Evolutionary conservation across 2,797 vertebrate genomes (phyloP), one percentile per base, ranked within the genome.

Genomic region (Carapus acus): DNA sequence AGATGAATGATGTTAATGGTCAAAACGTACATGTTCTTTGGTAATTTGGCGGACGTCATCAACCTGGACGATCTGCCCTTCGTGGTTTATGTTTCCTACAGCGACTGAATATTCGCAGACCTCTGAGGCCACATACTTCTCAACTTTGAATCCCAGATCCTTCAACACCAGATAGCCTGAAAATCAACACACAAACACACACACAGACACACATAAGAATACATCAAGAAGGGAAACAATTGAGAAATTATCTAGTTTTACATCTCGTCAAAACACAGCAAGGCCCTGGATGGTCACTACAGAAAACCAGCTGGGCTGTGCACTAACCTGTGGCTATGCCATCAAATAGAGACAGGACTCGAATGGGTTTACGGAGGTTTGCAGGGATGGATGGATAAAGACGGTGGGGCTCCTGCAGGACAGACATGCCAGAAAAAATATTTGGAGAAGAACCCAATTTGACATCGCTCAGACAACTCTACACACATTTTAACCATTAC

Each of bases 291-390:
- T n/a, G n/a, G n/a, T n/a, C n/a, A n/a, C n/a, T n/a, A n/a, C n/a
- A n/a, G n/a, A n/a, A n/a, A n/a, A n/a, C 4, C 31, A 7, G 31
- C 31, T 2, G 6, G 6, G 18, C 7, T 7, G 23, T 21, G 9
- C 0, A 2, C 65, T 61, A 43, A 94, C 94, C 94, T 76, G 94
- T 93, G 0, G 88, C 86, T 2, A 97, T 92, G 42, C 94, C 94
- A 24, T 96, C 93, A 1, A 97, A 97, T 31, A 97, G 83, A 0
- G 94, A 95, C 15, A 97, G 86, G 13, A 97, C 94, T 62, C 90
- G 71, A 20, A 97, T 65, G 0, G 94, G 93, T 38, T 82, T 80
- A 53, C 93, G 88, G 44, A 79, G 82, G 1, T 80, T 85, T 9
- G 91, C 87, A 0, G 91, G 88, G 62, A 96, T 88, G 0, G 87